Base-by-base conservation (phyloP, 53 echinoderm and acorn worm species). In the Paelopatides confundens region DNA sequence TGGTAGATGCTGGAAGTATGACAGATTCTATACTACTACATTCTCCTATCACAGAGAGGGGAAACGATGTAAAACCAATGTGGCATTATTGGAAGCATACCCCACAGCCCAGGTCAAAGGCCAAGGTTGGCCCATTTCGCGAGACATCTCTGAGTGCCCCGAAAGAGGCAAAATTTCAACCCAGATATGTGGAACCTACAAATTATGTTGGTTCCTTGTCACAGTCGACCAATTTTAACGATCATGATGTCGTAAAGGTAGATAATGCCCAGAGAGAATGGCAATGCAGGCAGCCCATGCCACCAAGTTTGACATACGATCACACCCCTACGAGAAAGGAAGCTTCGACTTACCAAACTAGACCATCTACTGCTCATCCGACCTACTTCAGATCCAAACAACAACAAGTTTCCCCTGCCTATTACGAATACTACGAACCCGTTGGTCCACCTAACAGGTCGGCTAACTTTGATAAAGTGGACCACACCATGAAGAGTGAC, bases 21-120 rank as follows among this genome's bases (percentile, higher is more conserved):
- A 98, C 95, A 0, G 99, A 98, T 76, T 94, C 95, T 43, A 85
- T 77, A 29, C 88, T 96, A 10, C 68, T 97, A 66, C 92, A 88
- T 66, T 79, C 68, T n/a, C 65, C 77, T 3, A 54, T n/a, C 8
- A n/a, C 64, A 5, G 63, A 88, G 36, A 31, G 40, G 47, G 85
- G 76, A 52, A 51, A 66, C 9, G 74, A 91, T 27, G 91, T 91
- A n/a, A 87, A 87, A 65, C 95, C 92, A 1, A 69, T 74, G 31
- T 96, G 96, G 95, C 83, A 66, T 76, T 91, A 95, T 77, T 96
- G 93, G 96, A 88, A 28, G 28, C 87, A 89, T 39, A 90, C 85
- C 33, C 87, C 76, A 35, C 74, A 69, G 32, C 91, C 87, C 4
- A 87, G 87, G 27, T 83, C 83, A 33, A 91, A 87, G 76, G 84